A percentile compares a stretch with the other conserved stretches of the same genome.
Evolutionary conservation across 2,888 invertebrate species (phyloP).

Genomic region (Eupeodes luniger): DNA sequence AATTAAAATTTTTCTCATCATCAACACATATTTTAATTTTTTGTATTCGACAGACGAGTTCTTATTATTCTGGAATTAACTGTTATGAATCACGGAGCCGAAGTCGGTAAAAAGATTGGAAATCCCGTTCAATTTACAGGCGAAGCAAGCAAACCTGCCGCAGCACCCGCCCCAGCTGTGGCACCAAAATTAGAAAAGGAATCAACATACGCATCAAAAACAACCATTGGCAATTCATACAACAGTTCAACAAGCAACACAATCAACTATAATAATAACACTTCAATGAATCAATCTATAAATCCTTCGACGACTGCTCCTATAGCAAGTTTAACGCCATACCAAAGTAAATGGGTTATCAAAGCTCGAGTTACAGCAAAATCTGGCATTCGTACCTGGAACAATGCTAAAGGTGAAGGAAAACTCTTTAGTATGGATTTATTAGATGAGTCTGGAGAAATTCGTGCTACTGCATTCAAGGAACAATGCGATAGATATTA

Average conservation of each 20-base stretch:
- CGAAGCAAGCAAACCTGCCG: slow-evolving; percentile 77
- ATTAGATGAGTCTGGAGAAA: slow-evolving; percentile 97
- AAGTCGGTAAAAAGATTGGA: slow-evolving; percentile 91
- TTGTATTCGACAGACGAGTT: slow-evolving; percentile 87
- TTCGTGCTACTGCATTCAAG: slow-evolving; percentile 95
- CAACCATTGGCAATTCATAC: slow-evolving; percentile 50
- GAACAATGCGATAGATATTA: slow-evolving; percentile 95
- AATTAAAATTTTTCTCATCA: too few relatives aligned
- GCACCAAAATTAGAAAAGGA: slow-evolving; percentile 69
- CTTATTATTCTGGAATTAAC: slow-evolving; percentile 93
- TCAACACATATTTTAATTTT: neutral
- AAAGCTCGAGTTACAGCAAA: slow-evolving; percentile 95
- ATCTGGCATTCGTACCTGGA: slow-evolving; percentile 92
- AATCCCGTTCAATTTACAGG: slow-evolving; percentile 89
- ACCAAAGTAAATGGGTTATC: slow-evolving; percentile 97
- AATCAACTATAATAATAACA: slow-evolving; percentile 78
- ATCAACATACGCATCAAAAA: slow-evolving; percentile 73
- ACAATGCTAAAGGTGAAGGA: slow-evolving; percentile 96
- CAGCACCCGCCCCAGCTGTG: slow-evolving; percentile 72
- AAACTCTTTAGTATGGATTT: slow-evolving; percentile 96
- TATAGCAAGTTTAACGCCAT: slow-evolving; percentile 94
- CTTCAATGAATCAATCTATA: slow-evolving; percentile 80
- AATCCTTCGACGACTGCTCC: slow-evolving; percentile 85
- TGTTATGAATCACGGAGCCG: slow-evolving; percentile 89
- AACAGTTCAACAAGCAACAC: neutral